Base-by-base conservation (phyloP, 2,797 vertebrate species). In the Malacoraja senta region DNA sequence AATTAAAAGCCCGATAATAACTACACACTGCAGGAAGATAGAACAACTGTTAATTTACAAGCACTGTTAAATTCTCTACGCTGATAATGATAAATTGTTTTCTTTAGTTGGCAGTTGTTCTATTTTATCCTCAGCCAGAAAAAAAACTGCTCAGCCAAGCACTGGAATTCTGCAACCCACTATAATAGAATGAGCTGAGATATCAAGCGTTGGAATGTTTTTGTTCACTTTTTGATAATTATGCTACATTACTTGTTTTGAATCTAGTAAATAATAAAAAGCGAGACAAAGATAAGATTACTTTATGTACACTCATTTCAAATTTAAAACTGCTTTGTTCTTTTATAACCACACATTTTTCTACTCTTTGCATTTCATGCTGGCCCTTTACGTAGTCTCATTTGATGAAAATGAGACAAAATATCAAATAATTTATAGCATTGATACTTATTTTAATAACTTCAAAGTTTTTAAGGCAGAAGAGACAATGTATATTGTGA, bases 41-140 rank as follows among this genome's bases (percentile, higher is more conserved):
- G 53, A 61, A 84, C 81, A 61, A 53, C 81, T 84, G 44, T 84
- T 84, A 84, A 44, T 61, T 84, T 84, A 84, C 81, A 2, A 84
- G 24, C 53, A 84, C 53, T 84, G 53, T 84, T 84, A 61, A 84
- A 29, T 26, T 76, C 72, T 61, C 26, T 61, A 29, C 15, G 24
- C 44, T 58, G 81, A 26, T 84, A 84, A 84, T 84, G 81, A 58
- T 53, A 58, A 84, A 84, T 84, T 84, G 35, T 80, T 80, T 58
- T 61, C 53, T 61, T 61, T 61, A 44, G 35, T 84, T 58, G 53
- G 81, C 53, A 44, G n/a, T 8, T 29, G 12, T 61, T 29, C 2
- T 63, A 58, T 13, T 19, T 63, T 32, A 8, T 32, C 1, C 53
- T 86, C 61, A 65, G 29, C n/a, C 53, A 29, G 12, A 63, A 63